Conservation (phyloP, 2,113 vertebrate species). For the Austrofundulus limnaeus region DNA sequence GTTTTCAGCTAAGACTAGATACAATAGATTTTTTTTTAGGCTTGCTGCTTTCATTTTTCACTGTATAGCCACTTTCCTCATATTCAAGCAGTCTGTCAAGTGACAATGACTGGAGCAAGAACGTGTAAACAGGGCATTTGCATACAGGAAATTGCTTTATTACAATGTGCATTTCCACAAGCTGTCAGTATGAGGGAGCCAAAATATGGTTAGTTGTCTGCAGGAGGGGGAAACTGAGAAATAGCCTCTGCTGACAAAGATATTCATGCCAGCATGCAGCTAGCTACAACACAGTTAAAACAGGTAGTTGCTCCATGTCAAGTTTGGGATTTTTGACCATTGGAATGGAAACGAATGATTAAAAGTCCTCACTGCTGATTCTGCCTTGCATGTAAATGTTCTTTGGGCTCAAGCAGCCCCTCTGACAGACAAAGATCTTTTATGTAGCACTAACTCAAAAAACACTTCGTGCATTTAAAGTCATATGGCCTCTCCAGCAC, state of each 20-base stretch:
- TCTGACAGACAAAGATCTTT: conserved; percentile 37
- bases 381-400: conserved; percentile 4
- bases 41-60: conserved; percentile 68
- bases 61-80: conserved; percentile 50
- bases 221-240: conserved; percentile 53
- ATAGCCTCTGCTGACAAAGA: conserved; percentile 51
- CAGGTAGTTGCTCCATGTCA: not conserved
- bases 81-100: conserved; percentile 70
- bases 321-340: not conserved
- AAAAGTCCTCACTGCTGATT: conserved; percentile 9
- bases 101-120: conserved; percentile 67
- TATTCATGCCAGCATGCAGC: conserved; percentile 32
- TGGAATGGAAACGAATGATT: conserved; percentile 14
- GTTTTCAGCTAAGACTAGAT: conserved; percentile 32
- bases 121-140: conserved; percentile 75
- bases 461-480: conserved; percentile 27
- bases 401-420: conserved; percentile 1
- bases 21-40: conserved; percentile 59
- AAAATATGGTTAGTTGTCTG: conserved; percentile 51
- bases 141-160: conserved; percentile 79
- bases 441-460: conserved; percentile 23
- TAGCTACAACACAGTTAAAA: conserved; percentile 1
- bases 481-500: conserved; percentile 8
- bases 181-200: conserved; percentile 58
- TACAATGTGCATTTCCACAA: conserved; percentile 69